Percentiles rank a stretch among this genome's conserved stretches.
phyloP scores from a whole-genome alignment of 1,140 invertebrate genomes.

The Atta colombica region DNA sequence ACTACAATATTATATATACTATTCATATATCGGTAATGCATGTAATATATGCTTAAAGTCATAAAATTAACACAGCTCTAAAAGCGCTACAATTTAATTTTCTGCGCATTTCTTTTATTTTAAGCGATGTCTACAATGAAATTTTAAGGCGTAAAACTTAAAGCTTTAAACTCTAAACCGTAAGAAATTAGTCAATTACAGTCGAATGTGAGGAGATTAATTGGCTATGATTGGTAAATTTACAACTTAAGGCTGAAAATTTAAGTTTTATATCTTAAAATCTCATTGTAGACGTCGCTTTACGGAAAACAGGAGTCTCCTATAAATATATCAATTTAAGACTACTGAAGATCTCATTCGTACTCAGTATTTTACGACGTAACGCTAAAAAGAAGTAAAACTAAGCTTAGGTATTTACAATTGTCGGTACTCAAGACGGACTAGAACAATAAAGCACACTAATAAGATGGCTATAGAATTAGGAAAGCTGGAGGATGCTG shows the following conservation, averaged over 20 bases:
- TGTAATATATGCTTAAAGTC: background rate
- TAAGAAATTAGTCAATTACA: too few species aligned
- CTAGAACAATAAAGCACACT: constrained; percentile 51
- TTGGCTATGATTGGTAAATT: too few species aligned
- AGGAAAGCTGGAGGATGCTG: background rate
- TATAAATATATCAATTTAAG: background rate
- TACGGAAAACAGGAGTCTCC: background rate
- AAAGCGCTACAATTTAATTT: constrained; percentile 19
- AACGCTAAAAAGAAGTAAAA: background rate
- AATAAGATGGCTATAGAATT: constrained; percentile 46
- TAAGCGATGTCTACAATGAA: too few species aligned
- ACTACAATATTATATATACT: background rate
- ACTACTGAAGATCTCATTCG: background rate
- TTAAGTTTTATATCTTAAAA: too few species aligned
- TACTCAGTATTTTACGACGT: constrained; percentile 27
- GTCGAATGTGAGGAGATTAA: too few species aligned
- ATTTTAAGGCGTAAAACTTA: too few species aligned
- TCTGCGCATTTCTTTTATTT: background rate
- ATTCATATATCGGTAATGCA: background rate
- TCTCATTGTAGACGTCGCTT: background rate
- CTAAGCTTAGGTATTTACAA: constrained; percentile 34
- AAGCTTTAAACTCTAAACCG: too few species aligned
- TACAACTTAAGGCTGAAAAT: too few species aligned
- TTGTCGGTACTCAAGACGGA: constrained; percentile 33
- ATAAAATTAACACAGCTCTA: background rate